Percentiles rank a stretch among this genome's conserved stretches.
These are phyloP conservation scores for Vanacampus margaritifer DNA, from an alignment of 2,113 vertebrate species.

Conservation along the genomic window DNA sequence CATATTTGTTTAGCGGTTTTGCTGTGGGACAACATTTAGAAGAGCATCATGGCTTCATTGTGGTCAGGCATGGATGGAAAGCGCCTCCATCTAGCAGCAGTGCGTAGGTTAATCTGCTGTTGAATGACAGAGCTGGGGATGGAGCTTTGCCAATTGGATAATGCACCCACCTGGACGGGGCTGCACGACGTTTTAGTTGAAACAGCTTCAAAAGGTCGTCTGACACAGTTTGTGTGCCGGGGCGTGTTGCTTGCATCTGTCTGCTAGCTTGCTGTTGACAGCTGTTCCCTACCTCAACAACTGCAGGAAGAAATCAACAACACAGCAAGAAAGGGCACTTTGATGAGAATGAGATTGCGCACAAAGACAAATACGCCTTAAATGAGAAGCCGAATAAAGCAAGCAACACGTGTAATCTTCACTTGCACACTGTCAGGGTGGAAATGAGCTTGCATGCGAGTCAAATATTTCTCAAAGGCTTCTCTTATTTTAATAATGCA, in stretches of 20 bases:
- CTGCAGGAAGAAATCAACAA: constrained; percentile 20
- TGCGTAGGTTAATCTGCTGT: constrained; percentile 72
- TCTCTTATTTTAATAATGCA: constrained; percentile 29
- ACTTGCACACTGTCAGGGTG: constrained; percentile 30
- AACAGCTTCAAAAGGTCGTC: constrained; percentile 22
- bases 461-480: constrained; percentile 30
- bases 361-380: constrained; percentile 57
- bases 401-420: constrained; percentile 33
- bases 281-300: constrained; percentile 54
- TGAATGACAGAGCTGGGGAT: constrained; percentile 58
- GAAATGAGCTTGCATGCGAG: constrained; percentile 28
- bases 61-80: constrained; percentile 67
- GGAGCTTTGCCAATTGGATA: constrained; percentile 61
- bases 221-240: constrained; percentile 51
- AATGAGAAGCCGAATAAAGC: constrained; percentile 50
- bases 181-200: constrained; percentile 19
- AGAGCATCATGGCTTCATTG: constrained; percentile 72
- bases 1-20: constrained; percentile 60
- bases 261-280: constrained; percentile 48
- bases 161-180: constrained; percentile 50
- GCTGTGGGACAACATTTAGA: constrained; percentile 54
- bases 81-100: constrained; percentile 68
- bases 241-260: constrained; percentile 53
- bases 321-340: constrained; percentile 12
- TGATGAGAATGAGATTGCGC: constrained; percentile 58